phyloP scores from a whole-genome alignment of 2,113 vertebrate species.

The Malurus alboscapulatus region DNA sequence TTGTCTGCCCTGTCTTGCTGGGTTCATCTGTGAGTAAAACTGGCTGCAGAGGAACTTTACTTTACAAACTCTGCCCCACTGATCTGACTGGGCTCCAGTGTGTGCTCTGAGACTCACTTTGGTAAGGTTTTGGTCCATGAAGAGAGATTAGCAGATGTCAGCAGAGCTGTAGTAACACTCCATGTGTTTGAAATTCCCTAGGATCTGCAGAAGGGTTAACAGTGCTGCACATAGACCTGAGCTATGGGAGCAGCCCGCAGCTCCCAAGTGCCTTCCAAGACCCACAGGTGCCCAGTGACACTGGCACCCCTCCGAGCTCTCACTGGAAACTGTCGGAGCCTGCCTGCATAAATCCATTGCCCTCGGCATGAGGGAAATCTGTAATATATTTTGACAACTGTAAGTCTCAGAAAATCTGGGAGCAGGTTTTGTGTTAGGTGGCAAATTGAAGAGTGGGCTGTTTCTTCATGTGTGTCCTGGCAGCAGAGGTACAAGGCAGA shows the following conservation, averaged over 20 bases:
- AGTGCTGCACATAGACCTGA: neutral
- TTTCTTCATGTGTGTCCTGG: neutral
- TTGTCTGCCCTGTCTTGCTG: neutral
- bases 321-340: neutral
- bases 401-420: neutral
- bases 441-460: neutral
- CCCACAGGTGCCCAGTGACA: fast-evolving
- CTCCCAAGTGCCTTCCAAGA: neutral
- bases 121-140: neutral
- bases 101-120: neutral
- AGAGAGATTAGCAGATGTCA: neutral
- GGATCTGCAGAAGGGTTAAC: neutral
- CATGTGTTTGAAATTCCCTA: neutral
- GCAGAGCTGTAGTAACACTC: neutral
- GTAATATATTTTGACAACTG: neutral
- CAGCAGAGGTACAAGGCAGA: neutral
- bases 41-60: neutral
- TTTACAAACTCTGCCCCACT: neutral
- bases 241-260: neutral
- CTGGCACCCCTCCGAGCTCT: neutral
- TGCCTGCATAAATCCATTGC: neutral
- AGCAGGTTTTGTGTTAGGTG: neutral
- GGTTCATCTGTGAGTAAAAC: neutral
- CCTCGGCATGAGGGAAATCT: neutral
- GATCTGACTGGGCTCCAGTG: neutral